These are phyloP conservation scores for Pantherophis guttatus DNA, from an alignment of 2,113 vertebrate genomes.

Conservation along the genomic window DNA sequence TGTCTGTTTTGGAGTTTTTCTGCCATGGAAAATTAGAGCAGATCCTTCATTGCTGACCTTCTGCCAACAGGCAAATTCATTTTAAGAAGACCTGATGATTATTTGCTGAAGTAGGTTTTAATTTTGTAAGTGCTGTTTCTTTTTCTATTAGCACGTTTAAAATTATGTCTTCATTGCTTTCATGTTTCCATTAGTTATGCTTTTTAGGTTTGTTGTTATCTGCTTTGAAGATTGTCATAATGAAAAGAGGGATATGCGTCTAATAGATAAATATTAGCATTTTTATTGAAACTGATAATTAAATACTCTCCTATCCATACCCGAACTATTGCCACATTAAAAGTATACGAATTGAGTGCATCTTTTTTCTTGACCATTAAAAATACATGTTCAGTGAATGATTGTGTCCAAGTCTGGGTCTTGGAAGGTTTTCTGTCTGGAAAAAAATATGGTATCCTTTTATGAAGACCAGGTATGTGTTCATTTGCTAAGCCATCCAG, in stretches of 20 bases:
- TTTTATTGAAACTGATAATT: conserved; percentile 8
- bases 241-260: background rate
- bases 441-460: conserved; percentile 68
- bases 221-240: background rate
- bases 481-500: conserved; percentile 68
- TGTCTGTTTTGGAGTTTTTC: background rate
- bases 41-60: background rate
- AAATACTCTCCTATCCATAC: fast-evolving
- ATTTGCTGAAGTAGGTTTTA: background rate
- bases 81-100: background rate
- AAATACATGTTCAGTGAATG: conserved; percentile 42
- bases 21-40: background rate
- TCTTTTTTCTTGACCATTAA: background rate
- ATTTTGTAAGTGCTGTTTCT: background rate
- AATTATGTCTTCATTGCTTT: background rate
- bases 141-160: background rate
- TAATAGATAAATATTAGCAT: conserved; percentile 4
- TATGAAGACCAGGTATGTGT: conserved; percentile 71
- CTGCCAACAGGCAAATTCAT: background rate
- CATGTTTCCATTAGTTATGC: background rate
- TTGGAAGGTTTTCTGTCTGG: conserved; percentile 70
- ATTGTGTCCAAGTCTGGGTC: conserved; percentile 66
- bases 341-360: background rate
- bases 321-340: background rate
- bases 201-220: background rate